A percentile compares a stretch with the other conserved stretches of the same genome.
These are phyloP conservation scores for Strix occidentalis DNA, from an alignment of 2,797 vertebrate species.

Conservation along the genomic window DNA sequence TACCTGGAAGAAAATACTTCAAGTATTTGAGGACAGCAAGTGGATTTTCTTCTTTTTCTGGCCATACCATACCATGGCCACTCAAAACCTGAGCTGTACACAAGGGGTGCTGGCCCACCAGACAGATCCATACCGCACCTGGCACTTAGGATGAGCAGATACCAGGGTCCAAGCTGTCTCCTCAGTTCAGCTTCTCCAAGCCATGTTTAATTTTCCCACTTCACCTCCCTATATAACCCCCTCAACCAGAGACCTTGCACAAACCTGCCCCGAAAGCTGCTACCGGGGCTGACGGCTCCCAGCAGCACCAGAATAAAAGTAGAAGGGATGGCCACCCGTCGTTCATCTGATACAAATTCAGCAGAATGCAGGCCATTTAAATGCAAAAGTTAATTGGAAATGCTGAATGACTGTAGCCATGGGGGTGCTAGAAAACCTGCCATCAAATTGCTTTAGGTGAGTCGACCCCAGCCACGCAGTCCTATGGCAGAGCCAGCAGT, in stretches of 20 bases:
- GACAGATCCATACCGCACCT: not conserved
- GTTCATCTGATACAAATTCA: not conserved
- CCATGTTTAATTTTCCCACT: not conserved
- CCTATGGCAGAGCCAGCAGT: not conserved
- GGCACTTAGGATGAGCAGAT: not conserved
- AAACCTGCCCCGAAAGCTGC: not conserved
- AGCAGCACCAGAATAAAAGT: not conserved
- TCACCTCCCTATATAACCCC: not conserved
- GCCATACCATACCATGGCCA: accelerated
- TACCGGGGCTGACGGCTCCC: not conserved
- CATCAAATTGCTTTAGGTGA: not conserved
- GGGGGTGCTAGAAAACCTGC: conserved; percentile 17
- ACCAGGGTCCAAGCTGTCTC: not conserved
- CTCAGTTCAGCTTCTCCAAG: not conserved
- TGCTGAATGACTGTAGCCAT: not conserved
- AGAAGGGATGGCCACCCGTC: not conserved
- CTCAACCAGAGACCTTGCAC: not conserved
- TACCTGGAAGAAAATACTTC: not conserved
- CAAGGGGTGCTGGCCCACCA: accelerated
- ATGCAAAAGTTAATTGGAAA: conserved; percentile 24
- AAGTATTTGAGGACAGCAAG: not conserved
- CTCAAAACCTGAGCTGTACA: not conserved
- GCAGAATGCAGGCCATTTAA: not conserved
- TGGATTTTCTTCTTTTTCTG: not conserved
- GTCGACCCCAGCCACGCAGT: not conserved